phyloP scores from a whole-genome alignment of 1,140 invertebrate species.

The Zaprionus africanus region DNA sequence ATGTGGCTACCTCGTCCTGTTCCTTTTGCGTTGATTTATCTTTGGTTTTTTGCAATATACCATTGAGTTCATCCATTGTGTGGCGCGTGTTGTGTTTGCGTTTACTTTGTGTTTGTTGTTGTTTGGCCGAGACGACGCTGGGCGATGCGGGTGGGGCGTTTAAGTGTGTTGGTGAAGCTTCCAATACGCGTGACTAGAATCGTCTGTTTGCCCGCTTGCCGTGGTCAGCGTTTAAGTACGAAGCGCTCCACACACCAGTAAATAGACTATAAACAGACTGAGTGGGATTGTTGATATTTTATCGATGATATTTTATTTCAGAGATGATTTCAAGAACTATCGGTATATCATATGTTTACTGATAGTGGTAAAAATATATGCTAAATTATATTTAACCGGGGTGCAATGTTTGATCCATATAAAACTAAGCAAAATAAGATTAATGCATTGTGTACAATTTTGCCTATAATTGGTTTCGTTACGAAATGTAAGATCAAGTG shows the following conservation, averaged over 20 bases:
- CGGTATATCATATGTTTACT: not conserved
- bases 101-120: slow-evolving; percentile 34
- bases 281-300: slow-evolving; percentile 24
- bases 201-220: slow-evolving; percentile 36
- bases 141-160: slow-evolving; percentile 17
- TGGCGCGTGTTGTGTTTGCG: slow-evolving; percentile 43
- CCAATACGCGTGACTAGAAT: slow-evolving; percentile 71
- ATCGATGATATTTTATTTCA: slow-evolving; percentile 8
- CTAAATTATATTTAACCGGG: not conserved
- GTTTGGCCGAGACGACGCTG: slow-evolving; percentile 13
- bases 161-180: slow-evolving; percentile 22
- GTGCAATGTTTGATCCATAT: too few relatives aligned
- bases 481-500: too few relatives aligned
- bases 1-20: slow-evolving; percentile 78
- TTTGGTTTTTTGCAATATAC: slow-evolving; percentile 80
- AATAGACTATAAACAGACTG: slow-evolving; percentile 54
- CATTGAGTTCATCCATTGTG: slow-evolving; percentile 80
- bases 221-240: slow-evolving; percentile 14
- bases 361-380: not conserved
- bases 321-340: slow-evolving; percentile 10
- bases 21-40: slow-evolving; percentile 83
- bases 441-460: too few relatives aligned
- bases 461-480: too few relatives aligned
- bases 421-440: too few relatives aligned
- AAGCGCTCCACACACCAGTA: slow-evolving; percentile 37